Base-by-base conservation (phyloP, 1,140 invertebrate genomes). In the Cardiocondyla obscurior region DNA sequence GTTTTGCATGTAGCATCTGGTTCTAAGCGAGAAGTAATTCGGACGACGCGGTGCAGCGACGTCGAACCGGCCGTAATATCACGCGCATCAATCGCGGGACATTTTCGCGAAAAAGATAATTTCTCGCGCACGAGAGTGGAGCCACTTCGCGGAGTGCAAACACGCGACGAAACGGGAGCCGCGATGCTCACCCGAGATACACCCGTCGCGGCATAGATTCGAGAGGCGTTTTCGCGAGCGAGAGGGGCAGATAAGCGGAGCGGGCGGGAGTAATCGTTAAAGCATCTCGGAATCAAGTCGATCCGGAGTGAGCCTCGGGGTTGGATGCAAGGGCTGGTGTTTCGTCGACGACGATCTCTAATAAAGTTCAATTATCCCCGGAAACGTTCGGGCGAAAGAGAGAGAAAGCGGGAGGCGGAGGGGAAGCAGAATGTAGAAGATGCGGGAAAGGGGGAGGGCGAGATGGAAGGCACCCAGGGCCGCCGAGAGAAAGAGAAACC, bases 291-390 rank as follows among this genome's bases (percentile, higher is more conserved):
- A 70, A 87, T 82, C 65, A 64, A 85, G 73, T 76, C 84, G 83
- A 85, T 88, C 64, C 62, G 64, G 57, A 73, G 73, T 81, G 70
- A 73, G 74, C 53, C 74, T 36, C 36, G 51, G 82, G 51, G 49
- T 53, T n/a, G 64, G 28, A 77, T 77, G 65, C 51, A 46, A 64
- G 83, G 77, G 79, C 53, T 85, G 77, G 76, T 83, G 83, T 70
- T 65, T 72, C 84, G 62, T 70, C 85, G 67, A 85, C 73, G 81
- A 84, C 83, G 82, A 86, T 86, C 87, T 89, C 87, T 89, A 90
- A 90, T 90, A 90, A 89, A 91, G 83, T 88, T 90, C 88, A 91
- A 91, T 91, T 89, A 91, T 90, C 87, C 73, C 81, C 85, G 86
- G 82, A 88, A 90, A 90, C 82, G 89, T 84, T 79, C 65, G 79